These are phyloP conservation scores for Lamellibrachia satsuma DNA, from an alignment of 2,888 invertebrate genomes.

Conservation along the genomic window DNA sequence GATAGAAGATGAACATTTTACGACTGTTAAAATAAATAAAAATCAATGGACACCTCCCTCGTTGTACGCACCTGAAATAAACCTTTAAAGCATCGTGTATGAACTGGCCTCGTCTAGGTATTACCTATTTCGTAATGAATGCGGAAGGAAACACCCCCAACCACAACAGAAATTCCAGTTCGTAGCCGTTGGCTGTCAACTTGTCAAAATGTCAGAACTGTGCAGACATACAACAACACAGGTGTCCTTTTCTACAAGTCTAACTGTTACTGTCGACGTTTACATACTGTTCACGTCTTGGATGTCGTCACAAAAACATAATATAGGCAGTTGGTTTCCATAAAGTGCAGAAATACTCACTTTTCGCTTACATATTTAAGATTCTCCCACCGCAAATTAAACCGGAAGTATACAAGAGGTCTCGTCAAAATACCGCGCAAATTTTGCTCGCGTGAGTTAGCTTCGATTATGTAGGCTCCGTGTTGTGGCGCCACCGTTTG, in stretches of 20 bases:
- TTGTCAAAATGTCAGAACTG: not conserved
- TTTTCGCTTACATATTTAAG: slow-evolving; percentile 17
- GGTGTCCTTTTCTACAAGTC: not conserved
- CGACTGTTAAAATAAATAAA: too few species aligned
- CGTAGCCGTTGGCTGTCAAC: not conserved
- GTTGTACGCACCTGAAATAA: not conserved
- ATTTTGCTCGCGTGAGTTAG: not conserved
- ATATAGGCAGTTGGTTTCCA: not conserved
- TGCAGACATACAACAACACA: not conserved
- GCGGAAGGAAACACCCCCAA: not conserved
- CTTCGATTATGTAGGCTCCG: too few species aligned
- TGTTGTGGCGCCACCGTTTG: too few species aligned
- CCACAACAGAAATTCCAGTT: not conserved
- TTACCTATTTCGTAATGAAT: too few species aligned
- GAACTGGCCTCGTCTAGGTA: not conserved
- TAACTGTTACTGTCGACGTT: not conserved
- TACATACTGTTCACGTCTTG: not conserved
- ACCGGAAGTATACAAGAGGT: slow-evolving; percentile 7
- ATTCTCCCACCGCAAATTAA: slow-evolving; percentile 4
- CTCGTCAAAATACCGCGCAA: not conserved
- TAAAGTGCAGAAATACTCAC: not conserved
- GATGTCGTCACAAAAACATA: not conserved
- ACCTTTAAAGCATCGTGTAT: not conserved
- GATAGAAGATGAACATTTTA: too few species aligned
- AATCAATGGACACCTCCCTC: too few species aligned